Percentiles rank a stretch among this genome's conserved stretches.
These are phyloP conservation scores for Alouatta palliata DNA, from an alignment of 2,113 vertebrate species.

Conservation along the genomic window DNA sequence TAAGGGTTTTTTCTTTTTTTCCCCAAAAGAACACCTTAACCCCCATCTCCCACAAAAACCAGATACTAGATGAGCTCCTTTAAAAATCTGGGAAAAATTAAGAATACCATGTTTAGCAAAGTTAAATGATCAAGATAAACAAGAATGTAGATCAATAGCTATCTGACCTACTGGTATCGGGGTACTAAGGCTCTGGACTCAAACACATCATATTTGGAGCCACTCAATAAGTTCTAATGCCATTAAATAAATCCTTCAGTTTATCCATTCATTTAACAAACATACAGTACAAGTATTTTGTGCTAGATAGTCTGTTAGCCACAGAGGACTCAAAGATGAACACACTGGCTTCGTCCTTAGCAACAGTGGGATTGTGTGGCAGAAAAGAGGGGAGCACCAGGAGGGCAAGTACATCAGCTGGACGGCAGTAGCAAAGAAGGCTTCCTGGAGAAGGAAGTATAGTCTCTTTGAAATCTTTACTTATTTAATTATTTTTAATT, in stretches of 20 bases:
- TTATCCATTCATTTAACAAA: slow-evolving; percentile 45
- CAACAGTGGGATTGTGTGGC: background rate
- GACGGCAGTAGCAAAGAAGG: background rate
- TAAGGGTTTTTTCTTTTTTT: background rate
- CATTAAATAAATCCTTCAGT: slow-evolving; percentile 17
- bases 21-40: background rate
- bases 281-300: background rate
- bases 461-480: background rate
- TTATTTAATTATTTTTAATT: background rate
- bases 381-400: background rate
- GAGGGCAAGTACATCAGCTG: background rate
- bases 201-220: slow-evolving; percentile 27
- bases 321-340: background rate
- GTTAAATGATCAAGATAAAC: background rate
- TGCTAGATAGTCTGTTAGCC: background rate
- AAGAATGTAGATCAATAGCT: slow-evolving; percentile 18
- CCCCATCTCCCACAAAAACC: background rate
- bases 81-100: slow-evolving; percentile 21
- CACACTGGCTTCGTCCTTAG: background rate
- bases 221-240: slow-evolving; percentile 33
- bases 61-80: slow-evolving; percentile 5
- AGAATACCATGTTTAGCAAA: slow-evolving; percentile 11
- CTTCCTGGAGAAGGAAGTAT: background rate
- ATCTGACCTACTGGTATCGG: background rate
- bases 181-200: background rate